These are phyloP conservation scores for Listronotus oregonensis DNA, from an alignment of 1,140 invertebrate species.

Conservation along the genomic window DNA sequence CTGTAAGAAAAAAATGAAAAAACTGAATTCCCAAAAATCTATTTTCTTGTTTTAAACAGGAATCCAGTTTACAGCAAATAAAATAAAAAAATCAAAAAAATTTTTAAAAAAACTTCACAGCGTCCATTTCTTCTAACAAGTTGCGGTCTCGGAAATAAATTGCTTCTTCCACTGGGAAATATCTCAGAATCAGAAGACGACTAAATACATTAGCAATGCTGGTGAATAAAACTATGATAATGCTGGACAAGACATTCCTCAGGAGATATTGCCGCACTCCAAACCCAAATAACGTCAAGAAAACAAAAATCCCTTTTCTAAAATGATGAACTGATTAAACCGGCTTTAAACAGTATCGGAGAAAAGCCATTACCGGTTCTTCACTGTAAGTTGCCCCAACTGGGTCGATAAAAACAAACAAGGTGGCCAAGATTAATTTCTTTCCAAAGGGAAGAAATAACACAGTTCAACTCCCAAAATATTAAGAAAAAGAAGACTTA, in stretches of 20 bases:
- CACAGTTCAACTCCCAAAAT: background rate
- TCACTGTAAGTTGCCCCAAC: background rate
- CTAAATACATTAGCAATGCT: background rate
- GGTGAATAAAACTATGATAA: conserved; percentile 1
- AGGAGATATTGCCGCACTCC: background rate
- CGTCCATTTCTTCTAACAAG: background rate
- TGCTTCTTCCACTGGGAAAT: background rate
- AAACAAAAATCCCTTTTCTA: background rate
- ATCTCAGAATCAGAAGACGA: background rate
- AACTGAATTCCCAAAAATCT: background rate
- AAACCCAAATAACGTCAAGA: background rate
- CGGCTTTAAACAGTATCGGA: background rate
- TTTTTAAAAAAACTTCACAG: background rate
- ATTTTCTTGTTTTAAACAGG: background rate
- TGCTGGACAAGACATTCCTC: background rate
- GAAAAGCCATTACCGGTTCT: background rate
- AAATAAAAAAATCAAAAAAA: background rate
- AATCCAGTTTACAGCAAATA: background rate
- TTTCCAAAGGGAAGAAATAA: background rate
- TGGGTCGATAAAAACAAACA: background rate
- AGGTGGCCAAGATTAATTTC: background rate
- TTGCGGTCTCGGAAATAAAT: background rate
- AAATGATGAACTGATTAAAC: background rate
- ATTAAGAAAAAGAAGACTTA: background rate
- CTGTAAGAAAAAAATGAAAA: background rate